Evolutionary conservation across 2,113 vertebrate species (phyloP), one percentile per base, ranked within the genome.

Genomic region (Carlito syrichta): DNA sequence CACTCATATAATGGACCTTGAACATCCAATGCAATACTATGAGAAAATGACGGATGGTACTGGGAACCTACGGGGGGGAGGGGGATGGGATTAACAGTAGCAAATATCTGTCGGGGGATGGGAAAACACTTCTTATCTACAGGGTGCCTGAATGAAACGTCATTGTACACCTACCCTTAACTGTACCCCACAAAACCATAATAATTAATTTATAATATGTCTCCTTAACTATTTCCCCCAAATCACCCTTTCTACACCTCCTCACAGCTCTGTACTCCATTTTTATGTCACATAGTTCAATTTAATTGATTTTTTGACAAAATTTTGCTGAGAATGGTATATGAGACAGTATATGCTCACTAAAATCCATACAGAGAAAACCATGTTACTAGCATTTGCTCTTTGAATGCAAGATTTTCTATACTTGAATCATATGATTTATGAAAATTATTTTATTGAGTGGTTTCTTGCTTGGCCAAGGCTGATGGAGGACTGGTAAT

Each of bases 231-330:
- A 0, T 19, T 74, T 43, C 43, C 56, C 9, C 38, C 12, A 66
- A 60, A 35, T 40, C 35, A 23, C 12, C 63, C 2, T 32, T 40
- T 40, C n/a, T 54, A 4, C 14, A 63, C 0, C 0, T 30, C 4
- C 6, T 83, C 1, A 17, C 25, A 25, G 32, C 7, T 25, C 2
- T 19, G 25, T 1, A 38, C 10, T 73, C 17, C 11, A 35, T 32
- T 25, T 35, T 8, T 38, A 38, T 1, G 8, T 23, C 10, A 68
- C 27, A 81, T 9, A 60, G 5, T 45, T 73, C 23, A 32, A 68
- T 5, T 1, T 56, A 56, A 69, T 1, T 77, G 32, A 58, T 45
- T 76, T 63, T 14, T 58, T 68, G n/a, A n/a, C n/a, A n/a, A n/a
- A n/a, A n/a, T n/a, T n/a, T n/a, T n/a, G n/a, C n/a, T n/a, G n/a